Base-by-base conservation (phyloP, 2,797 vertebrate species). In the Acomys russatus region DNA sequence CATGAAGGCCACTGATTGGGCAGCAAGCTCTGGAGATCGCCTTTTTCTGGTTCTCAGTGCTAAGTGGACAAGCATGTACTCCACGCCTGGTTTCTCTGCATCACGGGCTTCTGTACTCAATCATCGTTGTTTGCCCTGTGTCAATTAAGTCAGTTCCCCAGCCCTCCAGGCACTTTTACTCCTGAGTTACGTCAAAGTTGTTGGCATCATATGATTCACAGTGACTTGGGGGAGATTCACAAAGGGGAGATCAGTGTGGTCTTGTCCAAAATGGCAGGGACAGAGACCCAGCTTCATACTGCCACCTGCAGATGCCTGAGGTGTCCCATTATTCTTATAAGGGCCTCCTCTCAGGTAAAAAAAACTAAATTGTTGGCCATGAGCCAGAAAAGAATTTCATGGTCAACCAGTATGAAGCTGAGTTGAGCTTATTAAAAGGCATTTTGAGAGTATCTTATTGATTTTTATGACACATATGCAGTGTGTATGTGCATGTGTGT, bases 171-270 rank as follows among this genome's bases (percentile, higher is more conserved):
- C 64, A 35, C 44, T 35, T 51, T 49, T 18, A 64, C 61, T 64
- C 35, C 38, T 18, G 68, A 78, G 44, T 90, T 88, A 56, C 70
- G 38, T 63, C 18, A 9, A 7, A 33, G 1, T 30, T 18, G 59
- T 64, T 71, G 82, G 38, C 7, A 11, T 17, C 0, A 51, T 23
- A 38, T 7, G 22, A 87, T 1, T 1, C 14, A 25, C 15, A 35
- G n/a, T 35, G 54, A 30, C 17, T 3, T 1, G 12, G 28, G 49
- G 18, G 51, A 77, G 28, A 22, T 4, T 51, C 10, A 2, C 15
- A 14, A 0, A 35, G 35, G 71, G 51, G 30, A n/a, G 4, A 18
- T 6, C 10, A 1, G 12, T 22, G 11, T 6, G 2, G 14, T 17
- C 44, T n/a, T 2, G 20, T 51, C 5, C 30, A 56, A 56, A 56